Evolutionary conservation across 2,113 vertebrate species (phyloP), one percentile per base, ranked within the genome.

Genomic region (Poecile atricapillus): DNA sequence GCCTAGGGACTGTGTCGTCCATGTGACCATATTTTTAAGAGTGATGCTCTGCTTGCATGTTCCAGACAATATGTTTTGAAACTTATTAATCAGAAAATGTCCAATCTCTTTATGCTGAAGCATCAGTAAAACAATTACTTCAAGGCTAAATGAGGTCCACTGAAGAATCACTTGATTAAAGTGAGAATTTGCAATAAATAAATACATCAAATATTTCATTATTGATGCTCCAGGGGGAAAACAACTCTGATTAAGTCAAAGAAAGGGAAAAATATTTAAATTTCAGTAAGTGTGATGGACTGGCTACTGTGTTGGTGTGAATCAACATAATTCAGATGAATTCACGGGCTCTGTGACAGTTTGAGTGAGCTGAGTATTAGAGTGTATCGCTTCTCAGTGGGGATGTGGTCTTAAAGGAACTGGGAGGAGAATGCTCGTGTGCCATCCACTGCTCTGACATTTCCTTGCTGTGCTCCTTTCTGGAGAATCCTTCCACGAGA

Each of bases 151-250:
- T 0, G 85, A 96, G 81, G 52, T 84, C 83, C 79, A 87, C 39
- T 75, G 90, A 97, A 87, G 63, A 97, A 96, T 93, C 92, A 65
- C 89, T 93, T 93, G 73, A 97, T 97, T 96, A 64, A 97, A 97
- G 89, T 87, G 97, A 91, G 86, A 92, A 90, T 96, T 84, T 63
- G 81, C 91, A 93, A 85, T 88, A 96, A 97, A 96, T 85, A 96
- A 94, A 73, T 93, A 85, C 91, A 93, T 95, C 37, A 84, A 62
- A 88, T 87, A 95, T 85, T 97, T 93, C 90, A 92, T 91, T 96
- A 63, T 83, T 52, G 75, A 86, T 97, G 71, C 76, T 94, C 46
- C 77, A 75, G 37, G 77, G 67, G 81, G 43, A 93, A 95, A 94
- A 70, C 91, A 89, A 50, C 70, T 70, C 49, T 91, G 93, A 96